Evolutionary conservation across 2,797 vertebrate species (phyloP), one percentile per base, ranked within the genome.

Genomic region (Bradypodion ventrale): DNA sequence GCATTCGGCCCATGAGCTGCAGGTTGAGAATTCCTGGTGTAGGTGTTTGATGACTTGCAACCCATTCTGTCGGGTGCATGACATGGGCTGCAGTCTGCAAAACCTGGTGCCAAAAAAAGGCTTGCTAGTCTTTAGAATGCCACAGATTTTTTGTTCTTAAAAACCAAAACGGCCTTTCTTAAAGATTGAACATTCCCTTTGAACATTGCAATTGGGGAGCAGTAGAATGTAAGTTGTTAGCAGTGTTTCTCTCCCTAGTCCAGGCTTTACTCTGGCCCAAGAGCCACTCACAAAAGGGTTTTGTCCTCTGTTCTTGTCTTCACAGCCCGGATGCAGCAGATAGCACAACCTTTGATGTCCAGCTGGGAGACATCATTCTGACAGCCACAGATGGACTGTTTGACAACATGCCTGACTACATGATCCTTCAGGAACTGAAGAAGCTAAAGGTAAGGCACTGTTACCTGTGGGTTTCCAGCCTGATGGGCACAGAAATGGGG

Each of bases 361-460:
- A 99, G 95, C 96, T 99, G 2, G 99, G 99, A 77, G 99, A 99
- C 94, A 99, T 99, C 92, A 99, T 99, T 92, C 96, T 99, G 90
- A 99, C 98, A 0, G 99, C 99, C 3, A 99, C 98, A 0, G 99
- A 99, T 0, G 99, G 99, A 2, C 97, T 99, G n/a, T 99, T 99
- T 59, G 99, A 99, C 96, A 99, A 99, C 95, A 99, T 99, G 98
- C 98, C 98, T 1, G 99, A 99, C 94, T 98, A 99, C 90, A 99
- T 99, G 98, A 99, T 99, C 89, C 97, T 99, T 89, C 98, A 99
- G 90, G 98, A 99, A 95, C 92, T 99, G 63, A 98, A 99, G 91
- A 99, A 99, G 90, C 96, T 99, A 75, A 98, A 99, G 97, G 99
- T 98, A 92, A 88, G 40, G 75, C 49, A 70, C 29, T 19, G 25